A percentile compares a stretch with the other conserved stretches of the same genome.
These are phyloP conservation scores for Latrodectus elegans DNA, from an alignment of 2,888 invertebrate species.

Conservation along the genomic window DNA sequence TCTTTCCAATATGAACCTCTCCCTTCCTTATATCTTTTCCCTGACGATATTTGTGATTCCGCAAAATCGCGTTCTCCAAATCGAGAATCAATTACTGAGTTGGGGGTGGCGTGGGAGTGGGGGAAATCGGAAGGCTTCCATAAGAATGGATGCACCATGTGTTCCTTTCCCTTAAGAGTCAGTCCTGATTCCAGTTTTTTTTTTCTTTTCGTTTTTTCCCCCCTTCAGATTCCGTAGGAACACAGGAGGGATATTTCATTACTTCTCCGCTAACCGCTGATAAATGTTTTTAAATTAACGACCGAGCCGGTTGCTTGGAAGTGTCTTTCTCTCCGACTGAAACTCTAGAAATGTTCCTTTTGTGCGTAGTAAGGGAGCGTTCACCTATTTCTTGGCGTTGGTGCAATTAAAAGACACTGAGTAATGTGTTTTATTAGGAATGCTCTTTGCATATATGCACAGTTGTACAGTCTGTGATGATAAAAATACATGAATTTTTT, in stretches of 20 bases:
- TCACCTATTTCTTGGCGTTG: background rate
- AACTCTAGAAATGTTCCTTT: slow-evolving; percentile 20
- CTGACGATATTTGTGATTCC: slow-evolving; percentile 52
- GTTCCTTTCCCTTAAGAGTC: slow-evolving; percentile 65
- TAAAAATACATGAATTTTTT: too few species aligned
- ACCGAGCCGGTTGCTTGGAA: slow-evolving; percentile 8
- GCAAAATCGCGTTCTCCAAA: slow-evolving; percentile 61
- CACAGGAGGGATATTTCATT: slow-evolving; percentile 59
- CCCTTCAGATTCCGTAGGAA: background rate
- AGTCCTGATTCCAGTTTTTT: slow-evolving; percentile 37
- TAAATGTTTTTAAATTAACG: slow-evolving; percentile 68
- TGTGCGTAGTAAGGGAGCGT: slow-evolving; percentile 20
- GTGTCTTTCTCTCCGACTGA: slow-evolving; percentile 41
- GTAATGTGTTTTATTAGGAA: too few species aligned
- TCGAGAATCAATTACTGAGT: slow-evolving; percentile 67
- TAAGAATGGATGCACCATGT: slow-evolving; percentile 57
- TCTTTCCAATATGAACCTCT: slow-evolving; percentile 31
- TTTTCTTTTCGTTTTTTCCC: slow-evolving; percentile 21
- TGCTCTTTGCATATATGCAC: too few species aligned
- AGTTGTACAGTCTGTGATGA: too few species aligned
- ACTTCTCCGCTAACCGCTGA: slow-evolving; percentile 58
- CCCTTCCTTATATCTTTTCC: slow-evolving; percentile 7
- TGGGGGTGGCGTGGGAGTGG: background rate
- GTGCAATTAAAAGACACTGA: too few species aligned
- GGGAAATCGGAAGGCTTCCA: slow-evolving; percentile 15